Percentiles rank a stretch among this genome's conserved stretches.
These are phyloP conservation scores for Athene noctua DNA, from an alignment of 2,113 vertebrate genomes.

Conservation along the genomic window DNA sequence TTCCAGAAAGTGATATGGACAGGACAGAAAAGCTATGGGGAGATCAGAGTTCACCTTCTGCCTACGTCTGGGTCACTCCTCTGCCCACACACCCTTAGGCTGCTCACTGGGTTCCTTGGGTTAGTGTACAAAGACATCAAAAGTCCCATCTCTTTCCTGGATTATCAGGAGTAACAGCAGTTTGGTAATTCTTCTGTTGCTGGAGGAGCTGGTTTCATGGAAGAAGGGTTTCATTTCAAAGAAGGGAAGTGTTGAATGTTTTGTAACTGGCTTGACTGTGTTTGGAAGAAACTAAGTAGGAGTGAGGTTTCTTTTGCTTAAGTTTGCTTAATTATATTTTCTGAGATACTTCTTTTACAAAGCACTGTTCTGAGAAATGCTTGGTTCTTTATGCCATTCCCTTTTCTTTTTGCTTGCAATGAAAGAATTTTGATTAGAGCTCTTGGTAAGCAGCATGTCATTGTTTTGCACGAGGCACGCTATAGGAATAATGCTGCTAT, in stretches of 20 bases:
- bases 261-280: background rate
- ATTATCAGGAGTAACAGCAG: background rate
- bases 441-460: background rate
- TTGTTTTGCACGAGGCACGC: background rate
- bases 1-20: no score
- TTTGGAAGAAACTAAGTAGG: background rate
- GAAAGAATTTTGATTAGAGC: constrained; percentile 4
- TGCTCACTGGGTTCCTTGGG: fast-evolving
- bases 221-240: background rate
- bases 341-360: background rate
- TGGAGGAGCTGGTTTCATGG: background rate
- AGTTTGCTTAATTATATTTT: background rate
- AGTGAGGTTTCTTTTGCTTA: background rate
- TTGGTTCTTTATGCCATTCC: background rate
- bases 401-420: background rate
- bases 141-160: background rate
- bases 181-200: background rate
- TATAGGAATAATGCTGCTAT: background rate
- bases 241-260: background rate
- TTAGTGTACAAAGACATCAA: fast-evolving
- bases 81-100: fast-evolving
- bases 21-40: background rate
- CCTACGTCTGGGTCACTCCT: fast-evolving
- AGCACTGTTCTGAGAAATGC: background rate
- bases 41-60: background rate